These are phyloP conservation scores for Pitangus sulphuratus DNA, from an alignment of 2,797 vertebrate species.

Conservation along the genomic window DNA sequence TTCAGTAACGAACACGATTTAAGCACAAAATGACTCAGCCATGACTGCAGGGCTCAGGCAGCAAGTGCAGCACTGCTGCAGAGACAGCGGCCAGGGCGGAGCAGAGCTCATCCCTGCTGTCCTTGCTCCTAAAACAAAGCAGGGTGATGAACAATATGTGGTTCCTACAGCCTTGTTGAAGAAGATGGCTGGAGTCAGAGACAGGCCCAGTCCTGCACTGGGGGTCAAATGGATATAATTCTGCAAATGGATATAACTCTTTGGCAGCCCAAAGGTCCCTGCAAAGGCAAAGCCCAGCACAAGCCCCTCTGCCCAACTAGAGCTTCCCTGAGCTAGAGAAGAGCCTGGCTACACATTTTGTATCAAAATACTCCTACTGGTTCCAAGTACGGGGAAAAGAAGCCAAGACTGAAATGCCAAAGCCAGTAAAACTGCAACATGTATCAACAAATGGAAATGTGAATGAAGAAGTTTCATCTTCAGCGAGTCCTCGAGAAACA, in stretches of 20 bases:
- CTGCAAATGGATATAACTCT: background rate
- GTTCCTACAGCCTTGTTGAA: background rate
- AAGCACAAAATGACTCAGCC: conserved; percentile 18
- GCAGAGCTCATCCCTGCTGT: background rate
- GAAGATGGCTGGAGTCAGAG: background rate
- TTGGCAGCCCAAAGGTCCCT: background rate
- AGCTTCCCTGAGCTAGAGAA: background rate
- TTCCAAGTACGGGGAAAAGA: background rate
- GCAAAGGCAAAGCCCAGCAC: background rate
- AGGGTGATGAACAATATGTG: rapidly evolving
- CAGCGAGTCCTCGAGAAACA: background rate
- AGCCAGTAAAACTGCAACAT: background rate
- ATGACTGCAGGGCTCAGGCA: background rate
- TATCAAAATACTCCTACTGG: conserved; percentile 20
- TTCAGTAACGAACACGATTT: background rate
- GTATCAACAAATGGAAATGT: conserved; percentile 5
- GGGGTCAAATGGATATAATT: background rate
- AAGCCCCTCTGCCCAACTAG: background rate
- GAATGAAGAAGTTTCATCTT: conserved; percentile 3
- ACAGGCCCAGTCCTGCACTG: rapidly evolving
- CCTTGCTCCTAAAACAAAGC: background rate
- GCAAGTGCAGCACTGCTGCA: background rate
- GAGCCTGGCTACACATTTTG: background rate
- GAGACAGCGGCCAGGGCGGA: rapidly evolving
- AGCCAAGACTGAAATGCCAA: background rate